Conservation (phyloP, 1,140 invertebrate genomes). For the Heliconius hermathena region DNA sequence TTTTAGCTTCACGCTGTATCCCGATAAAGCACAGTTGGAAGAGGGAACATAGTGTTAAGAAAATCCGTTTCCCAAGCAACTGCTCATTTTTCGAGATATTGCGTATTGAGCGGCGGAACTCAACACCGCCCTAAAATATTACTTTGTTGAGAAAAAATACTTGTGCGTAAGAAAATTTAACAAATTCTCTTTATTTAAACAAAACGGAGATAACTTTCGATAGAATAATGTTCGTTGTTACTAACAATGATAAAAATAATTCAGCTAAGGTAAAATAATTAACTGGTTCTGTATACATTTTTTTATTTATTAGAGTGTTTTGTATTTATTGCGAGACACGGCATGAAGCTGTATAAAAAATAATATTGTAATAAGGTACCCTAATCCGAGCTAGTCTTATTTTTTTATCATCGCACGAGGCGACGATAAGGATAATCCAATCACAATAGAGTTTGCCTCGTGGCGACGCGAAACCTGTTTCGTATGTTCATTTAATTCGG, state of each 20-base stretch:
- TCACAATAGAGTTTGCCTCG: slow-evolving; percentile 1
- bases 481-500: slow-evolving; percentile 3
- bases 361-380: background rate
- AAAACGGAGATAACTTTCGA: background rate
- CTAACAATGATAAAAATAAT: slow-evolving; percentile 7
- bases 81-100: too few species aligned
- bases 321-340: too few species aligned
- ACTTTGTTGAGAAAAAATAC: too few species aligned
- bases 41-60: too few species aligned
- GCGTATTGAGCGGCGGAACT: too few species aligned
- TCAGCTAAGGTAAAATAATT: background rate
- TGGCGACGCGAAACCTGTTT: background rate
- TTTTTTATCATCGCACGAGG: slow-evolving; percentile 6
- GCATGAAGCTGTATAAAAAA: background rate
- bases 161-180: too few species aligned
- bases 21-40: too few species aligned
- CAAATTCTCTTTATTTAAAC: too few species aligned
- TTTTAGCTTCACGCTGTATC: too few species aligned
- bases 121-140: too few species aligned
- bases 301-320: too few species aligned
- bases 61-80: too few species aligned
- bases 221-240: background rate
- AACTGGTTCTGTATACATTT: background rate
- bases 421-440: background rate
- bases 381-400: background rate